A percentile compares a stretch with the other conserved stretches of the same genome.
Conservation (phyloP, 2,888 invertebrate species). For the Agrotis ipsilon region DNA sequence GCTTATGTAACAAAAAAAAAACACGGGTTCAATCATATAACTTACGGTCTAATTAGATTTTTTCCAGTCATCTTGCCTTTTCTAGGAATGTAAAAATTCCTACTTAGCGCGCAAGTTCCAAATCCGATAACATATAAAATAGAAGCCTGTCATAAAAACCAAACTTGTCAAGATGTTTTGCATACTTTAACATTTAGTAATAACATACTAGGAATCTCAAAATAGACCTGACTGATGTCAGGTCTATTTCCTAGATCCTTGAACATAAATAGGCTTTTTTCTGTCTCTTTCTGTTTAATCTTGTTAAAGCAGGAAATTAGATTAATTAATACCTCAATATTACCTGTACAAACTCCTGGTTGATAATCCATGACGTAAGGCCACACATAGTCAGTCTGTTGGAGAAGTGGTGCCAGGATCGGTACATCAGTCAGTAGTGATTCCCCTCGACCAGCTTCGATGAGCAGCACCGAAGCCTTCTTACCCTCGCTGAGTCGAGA, state of each 20-base stretch:
- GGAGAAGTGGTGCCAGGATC: conserved; percentile 83
- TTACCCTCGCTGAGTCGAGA: conserved; percentile 86
- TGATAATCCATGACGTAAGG: conserved; percentile 91
- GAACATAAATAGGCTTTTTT: not conserved
- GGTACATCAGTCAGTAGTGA: conserved; percentile 85
- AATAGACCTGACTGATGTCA: not conserved
- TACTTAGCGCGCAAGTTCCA: not conserved
- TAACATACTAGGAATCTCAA: not conserved
- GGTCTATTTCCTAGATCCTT: not conserved
- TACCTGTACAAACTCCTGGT: conserved; percentile 88
- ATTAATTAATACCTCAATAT: not conserved
- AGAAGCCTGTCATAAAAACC: conserved; percentile 1
- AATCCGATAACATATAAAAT: conserved; percentile 10
- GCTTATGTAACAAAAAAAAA: no score
- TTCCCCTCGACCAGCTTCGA: conserved; percentile 89
- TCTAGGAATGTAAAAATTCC: not conserved
- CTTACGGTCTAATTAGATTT: no score
- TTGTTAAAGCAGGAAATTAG: not conserved
- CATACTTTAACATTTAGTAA: not conserved
- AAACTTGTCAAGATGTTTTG: not conserved
- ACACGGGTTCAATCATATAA: no score
- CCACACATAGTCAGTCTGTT: conserved; percentile 87
- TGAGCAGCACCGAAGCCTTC: conserved; percentile 85
- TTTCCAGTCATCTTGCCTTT: no score
- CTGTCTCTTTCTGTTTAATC: not conserved